phyloP scores from a whole-genome alignment of 1,140 invertebrate genomes.

The Megathymus violae region DNA sequence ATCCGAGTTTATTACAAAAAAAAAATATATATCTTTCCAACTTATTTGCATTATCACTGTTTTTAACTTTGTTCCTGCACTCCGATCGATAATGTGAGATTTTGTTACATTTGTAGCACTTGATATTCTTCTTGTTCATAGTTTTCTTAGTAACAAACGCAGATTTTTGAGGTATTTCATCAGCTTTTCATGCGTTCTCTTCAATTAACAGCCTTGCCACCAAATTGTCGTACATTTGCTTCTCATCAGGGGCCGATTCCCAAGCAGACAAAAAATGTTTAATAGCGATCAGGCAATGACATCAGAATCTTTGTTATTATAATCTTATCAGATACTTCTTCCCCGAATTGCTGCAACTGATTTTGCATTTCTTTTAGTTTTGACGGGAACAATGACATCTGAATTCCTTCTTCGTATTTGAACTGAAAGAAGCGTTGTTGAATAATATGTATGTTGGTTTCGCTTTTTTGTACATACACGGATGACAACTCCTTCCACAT shows the following conservation, averaged over 20 bases:
- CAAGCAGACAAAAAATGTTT: constrained; percentile 13
- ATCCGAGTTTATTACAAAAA: too few relatives aligned
- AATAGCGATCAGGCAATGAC: background rate
- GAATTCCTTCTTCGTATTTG: background rate
- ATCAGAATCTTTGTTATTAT: background rate
- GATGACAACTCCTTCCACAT: too few relatives aligned
- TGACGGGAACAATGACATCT: background rate
- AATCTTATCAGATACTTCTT: too few relatives aligned
- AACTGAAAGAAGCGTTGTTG: too few relatives aligned
- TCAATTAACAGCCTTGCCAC: background rate
- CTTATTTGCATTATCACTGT: background rate
- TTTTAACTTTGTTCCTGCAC: background rate
- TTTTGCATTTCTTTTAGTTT: background rate
- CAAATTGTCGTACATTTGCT: constrained; percentile 6
- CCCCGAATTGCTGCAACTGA: too few relatives aligned
- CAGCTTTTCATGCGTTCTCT: background rate
- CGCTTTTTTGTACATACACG: too few relatives aligned
- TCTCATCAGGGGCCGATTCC: constrained; percentile 14
- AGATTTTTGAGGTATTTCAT: too few relatives aligned
- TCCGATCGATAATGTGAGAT: background rate
- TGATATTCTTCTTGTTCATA: background rate
- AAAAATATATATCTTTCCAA: constrained; percentile 1
- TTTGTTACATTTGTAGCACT: constrained; percentile 17
- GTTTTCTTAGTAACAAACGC: background rate
- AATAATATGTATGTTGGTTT: too few relatives aligned